These are phyloP conservation scores for Eidolon dupreanum DNA, from an alignment of 2,797 vertebrate species.

Conservation along the genomic window DNA sequence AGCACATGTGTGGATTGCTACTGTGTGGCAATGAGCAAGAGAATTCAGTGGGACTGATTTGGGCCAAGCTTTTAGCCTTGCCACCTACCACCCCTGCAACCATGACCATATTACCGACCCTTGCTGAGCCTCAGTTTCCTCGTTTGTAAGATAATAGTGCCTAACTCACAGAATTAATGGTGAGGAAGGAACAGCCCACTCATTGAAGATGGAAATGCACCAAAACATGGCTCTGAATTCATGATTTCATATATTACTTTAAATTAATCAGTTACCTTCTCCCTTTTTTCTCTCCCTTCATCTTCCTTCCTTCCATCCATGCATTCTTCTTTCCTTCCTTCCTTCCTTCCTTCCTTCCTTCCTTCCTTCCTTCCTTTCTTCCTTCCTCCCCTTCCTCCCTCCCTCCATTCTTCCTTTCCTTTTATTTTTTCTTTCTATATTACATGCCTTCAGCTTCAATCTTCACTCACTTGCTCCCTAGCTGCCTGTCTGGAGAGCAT, in stretches of 20 bases:
- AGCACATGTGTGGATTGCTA: not conserved
- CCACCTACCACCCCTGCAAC: not conserved
- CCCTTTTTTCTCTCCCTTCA: too few relatives aligned
- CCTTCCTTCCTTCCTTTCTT: too few relatives aligned
- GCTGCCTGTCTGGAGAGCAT: conserved; percentile 54
- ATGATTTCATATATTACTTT: not conserved
- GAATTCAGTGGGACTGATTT: not conserved
- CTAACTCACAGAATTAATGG: not conserved
- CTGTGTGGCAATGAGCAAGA: not conserved
- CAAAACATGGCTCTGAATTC: not conserved
- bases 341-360: fast-evolving
- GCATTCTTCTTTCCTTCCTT: too few relatives aligned
- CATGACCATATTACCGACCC: not conserved
- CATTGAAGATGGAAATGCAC: not conserved
- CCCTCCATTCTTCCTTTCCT: fast-evolving
- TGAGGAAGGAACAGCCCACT: fast-evolving
- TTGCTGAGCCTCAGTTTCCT: not conserved
- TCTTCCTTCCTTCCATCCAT: fast-evolving
- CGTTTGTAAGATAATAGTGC: not conserved
- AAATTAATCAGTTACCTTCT: too few relatives aligned
- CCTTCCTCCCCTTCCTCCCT: fast-evolving
- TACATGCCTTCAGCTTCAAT: not conserved
- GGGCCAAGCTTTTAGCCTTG: not conserved
- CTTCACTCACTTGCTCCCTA: not conserved
- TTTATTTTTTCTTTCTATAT: not conserved